Base-by-base conservation (phyloP, 2,797 vertebrate species). In the Chaetodon trifasciatus region DNA sequence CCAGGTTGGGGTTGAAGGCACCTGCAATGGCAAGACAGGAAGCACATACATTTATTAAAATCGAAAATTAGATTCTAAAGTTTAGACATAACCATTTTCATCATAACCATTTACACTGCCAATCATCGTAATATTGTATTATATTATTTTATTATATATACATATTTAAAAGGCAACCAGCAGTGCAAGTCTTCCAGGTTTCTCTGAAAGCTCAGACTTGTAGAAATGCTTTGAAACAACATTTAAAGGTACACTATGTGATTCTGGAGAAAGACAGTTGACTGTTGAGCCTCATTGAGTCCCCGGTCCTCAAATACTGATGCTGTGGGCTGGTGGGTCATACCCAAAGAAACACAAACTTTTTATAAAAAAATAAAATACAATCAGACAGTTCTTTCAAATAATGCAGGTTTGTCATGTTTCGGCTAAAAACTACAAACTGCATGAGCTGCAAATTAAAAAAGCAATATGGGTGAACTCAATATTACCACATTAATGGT, bases 1-100 rank as follows among this genome's bases (percentile, higher is more conserved):
- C 98, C 0, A 96, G 92, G 81, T 95, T 96, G 53, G 97, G 97
- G 91, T 98, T 98, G 91, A 99, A 99, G 92, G 94, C 76, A 84
- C 97, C 98, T 99, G 70, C 12, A 32, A 13, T 2, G 21, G 7
- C n/a, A 11, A 58, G n/a, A 66, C 15, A 56, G 0, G 6, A 53
- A 47, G 49, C 1, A 6, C 5, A 11, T 0, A 32, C 19, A 21
- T 11, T 39, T 2, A 35, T 44, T 24, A 28, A 32, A 19, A 39
- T 28, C 1, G 0, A 19, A 66, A 37, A 21, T 13, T 6, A 3
- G 50, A 52, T 11, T 37, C 2, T 10, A 4, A 12, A 35, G 28
- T 28, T 28, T 28, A 40, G 10, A 6, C 55, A 44, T 8, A 23
- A 37, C 4, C 2, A 3, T 44, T 28, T 62, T 8, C 4, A 50